Conservation (phyloP, 2,113 vertebrate genomes). For the Cairina moschata region DNA sequence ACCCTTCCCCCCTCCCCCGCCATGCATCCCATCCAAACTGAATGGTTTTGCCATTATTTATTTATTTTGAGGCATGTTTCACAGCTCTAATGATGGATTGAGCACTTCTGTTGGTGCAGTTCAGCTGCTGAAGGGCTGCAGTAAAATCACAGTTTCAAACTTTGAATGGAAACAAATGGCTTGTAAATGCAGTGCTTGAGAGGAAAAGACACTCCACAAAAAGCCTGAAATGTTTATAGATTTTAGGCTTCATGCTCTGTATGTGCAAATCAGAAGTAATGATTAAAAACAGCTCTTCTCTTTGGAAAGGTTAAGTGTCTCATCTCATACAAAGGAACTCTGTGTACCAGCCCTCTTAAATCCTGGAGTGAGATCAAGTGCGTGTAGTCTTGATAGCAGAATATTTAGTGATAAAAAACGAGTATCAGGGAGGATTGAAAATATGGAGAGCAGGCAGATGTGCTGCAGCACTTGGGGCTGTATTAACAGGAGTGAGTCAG, state of each 20-base stretch:
- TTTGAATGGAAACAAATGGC: slow-evolving; percentile 36
- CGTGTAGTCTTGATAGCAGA: slow-evolving; percentile 46
- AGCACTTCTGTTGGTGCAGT: background rate
- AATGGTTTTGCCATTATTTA: slow-evolving; percentile 1
- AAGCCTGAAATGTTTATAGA: background rate
- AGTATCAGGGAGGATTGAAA: background rate
- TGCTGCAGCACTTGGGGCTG: background rate
- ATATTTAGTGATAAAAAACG: slow-evolving; percentile 53
- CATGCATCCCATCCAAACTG: background rate
- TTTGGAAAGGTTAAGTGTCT: slow-evolving; percentile 67
- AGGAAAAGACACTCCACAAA: background rate
- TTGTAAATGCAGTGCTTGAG: background rate
- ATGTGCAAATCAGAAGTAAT: slow-evolving; percentile 34
- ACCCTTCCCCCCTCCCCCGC: background rate
- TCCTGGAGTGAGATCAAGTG: slow-evolving; percentile 67
- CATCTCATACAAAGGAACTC: slow-evolving; percentile 55
- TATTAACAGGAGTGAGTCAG: background rate
- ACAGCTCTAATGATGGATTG: slow-evolving; percentile 36
- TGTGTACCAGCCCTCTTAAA: slow-evolving; percentile 50
- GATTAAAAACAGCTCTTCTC: slow-evolving; percentile 56
- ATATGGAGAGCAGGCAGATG: slow-evolving; percentile 40
- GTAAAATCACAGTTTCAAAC: slow-evolving; percentile 8
- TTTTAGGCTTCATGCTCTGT: background rate
- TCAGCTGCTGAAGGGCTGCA: background rate
- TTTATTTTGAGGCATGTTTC: background rate